A percentile compares a stretch with the other conserved stretches of the same genome.
Conservation (phyloP, 2,888 invertebrate genomes). For the Drosophila melanosoma region DNA sequence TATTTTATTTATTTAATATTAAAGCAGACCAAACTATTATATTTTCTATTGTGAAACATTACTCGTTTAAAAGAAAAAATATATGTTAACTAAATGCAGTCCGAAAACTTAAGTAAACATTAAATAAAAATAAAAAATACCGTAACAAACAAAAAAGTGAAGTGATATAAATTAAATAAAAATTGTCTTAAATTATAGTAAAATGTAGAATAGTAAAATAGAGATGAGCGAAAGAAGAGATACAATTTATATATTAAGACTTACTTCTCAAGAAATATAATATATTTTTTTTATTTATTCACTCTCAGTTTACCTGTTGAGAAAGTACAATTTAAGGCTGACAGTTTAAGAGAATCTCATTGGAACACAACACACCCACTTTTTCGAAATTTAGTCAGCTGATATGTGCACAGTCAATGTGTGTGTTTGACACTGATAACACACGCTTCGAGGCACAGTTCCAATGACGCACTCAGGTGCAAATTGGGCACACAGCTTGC, state of each 20-base stretch:
- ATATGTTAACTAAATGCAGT: too few species aligned
- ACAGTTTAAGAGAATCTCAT: slow-evolving; percentile 15
- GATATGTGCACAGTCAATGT: slow-evolving; percentile 29
- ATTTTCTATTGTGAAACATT: too few species aligned
- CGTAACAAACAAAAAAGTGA: too few species aligned
- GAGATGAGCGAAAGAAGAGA: too few species aligned
- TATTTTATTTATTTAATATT: neutral
- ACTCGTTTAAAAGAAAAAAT: too few species aligned
- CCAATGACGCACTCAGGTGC: slow-evolving; percentile 28
- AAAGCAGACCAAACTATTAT: neutral
- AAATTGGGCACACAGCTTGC: slow-evolving; percentile 32
- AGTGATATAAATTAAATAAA: too few species aligned
- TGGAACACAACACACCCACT: neutral
- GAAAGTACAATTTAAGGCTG: neutral
- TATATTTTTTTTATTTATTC: neutral
- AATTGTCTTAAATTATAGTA: too few species aligned
- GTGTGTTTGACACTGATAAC: slow-evolving; percentile 29
- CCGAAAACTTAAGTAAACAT: too few species aligned
- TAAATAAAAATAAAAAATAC: too few species aligned
- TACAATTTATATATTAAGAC: too few species aligned
- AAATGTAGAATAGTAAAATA: too few species aligned
- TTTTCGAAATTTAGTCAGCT: neutral
- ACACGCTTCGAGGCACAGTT: neutral
- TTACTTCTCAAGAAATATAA: too few species aligned
- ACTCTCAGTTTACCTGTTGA: neutral